These are phyloP conservation scores for Himalopsyche tibetana DNA, from an alignment of 2,888 invertebrate species.

Conservation along the genomic window DNA sequence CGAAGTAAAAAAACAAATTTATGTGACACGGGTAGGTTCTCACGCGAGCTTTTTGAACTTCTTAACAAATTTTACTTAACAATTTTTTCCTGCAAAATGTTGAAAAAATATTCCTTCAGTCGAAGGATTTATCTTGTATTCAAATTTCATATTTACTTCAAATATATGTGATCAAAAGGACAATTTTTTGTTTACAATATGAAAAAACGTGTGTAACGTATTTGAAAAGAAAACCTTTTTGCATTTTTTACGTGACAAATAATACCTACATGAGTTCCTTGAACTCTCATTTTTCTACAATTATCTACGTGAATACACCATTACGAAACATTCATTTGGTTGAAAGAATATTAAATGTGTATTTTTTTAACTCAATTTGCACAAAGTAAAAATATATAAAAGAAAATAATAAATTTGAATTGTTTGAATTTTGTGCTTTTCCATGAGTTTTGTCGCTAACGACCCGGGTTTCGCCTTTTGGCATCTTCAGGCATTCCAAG, in stretches of 20 bases:
- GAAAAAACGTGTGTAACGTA: background rate
- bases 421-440: no score
- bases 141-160: slow-evolving; percentile 30
- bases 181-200: slow-evolving; percentile 21
- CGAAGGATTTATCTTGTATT: slow-evolving; percentile 26
- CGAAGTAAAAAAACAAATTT: slow-evolving; percentile 14
- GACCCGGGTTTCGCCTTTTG: no score
- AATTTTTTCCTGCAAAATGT: background rate
- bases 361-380: no score
- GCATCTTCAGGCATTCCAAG: no score
- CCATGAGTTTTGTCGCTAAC: no score
- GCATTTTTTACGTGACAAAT: slow-evolving; percentile 1
- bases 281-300: no score
- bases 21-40: slow-evolving; percentile 8
- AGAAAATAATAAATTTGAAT: no score
- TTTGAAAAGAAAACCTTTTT: slow-evolving; percentile 29
- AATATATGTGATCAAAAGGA: slow-evolving; percentile 22
- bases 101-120: background rate
- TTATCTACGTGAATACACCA: no score
- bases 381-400: no score
- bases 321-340: no score
- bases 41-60: slow-evolving; percentile 27
- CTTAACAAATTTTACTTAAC: slow-evolving; percentile 9
- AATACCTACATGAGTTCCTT: no score
- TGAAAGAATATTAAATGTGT: no score